phyloP scores from a whole-genome alignment of 2,113 vertebrate species.

The Etheostoma cragini region DNA sequence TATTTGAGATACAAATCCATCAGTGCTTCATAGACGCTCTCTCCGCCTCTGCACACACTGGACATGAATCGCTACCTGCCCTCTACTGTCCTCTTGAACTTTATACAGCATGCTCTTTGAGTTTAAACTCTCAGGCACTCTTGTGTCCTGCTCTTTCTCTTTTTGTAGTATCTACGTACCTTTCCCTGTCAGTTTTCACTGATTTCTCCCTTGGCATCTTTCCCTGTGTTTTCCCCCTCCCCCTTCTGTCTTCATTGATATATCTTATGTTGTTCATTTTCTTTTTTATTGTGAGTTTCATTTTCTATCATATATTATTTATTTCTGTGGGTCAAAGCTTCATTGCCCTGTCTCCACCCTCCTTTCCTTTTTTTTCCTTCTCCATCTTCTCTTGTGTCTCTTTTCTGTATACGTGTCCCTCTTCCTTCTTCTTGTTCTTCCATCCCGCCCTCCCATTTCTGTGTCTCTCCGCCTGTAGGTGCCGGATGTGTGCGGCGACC shows the following conservation, averaged over 20 bases:
- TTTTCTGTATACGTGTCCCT: constrained; percentile 34
- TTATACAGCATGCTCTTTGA: constrained; percentile 56
- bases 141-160: constrained; percentile 47
- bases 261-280: constrained; percentile 28
- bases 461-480: constrained; percentile 89
- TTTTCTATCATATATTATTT: constrained; percentile 43
- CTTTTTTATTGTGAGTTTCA: constrained; percentile 29
- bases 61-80: constrained; percentile 38
- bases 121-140: constrained; percentile 29
- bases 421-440: constrained; percentile 60
- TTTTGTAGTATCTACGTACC: constrained; percentile 48
- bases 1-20: constrained; percentile 65
- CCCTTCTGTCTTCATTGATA: constrained; percentile 24
- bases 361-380: neutral
- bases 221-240: constrained; percentile 32
- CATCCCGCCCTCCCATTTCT: constrained; percentile 75
- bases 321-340: constrained; percentile 37
- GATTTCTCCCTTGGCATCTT: constrained; percentile 48
- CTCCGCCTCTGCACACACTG: constrained; percentile 50
- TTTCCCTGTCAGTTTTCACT: constrained; percentile 56
- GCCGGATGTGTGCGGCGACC: constrained; percentile 99
- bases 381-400: constrained; percentile 29
- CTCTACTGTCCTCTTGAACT: constrained; percentile 35
- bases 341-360: constrained; percentile 18
- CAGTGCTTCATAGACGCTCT: constrained; percentile 44